Evolutionary conservation across 2,797 vertebrate genomes (phyloP), one percentile per base, ranked within the genome.

Genomic region (Pachyuromys duprasi): DNA sequence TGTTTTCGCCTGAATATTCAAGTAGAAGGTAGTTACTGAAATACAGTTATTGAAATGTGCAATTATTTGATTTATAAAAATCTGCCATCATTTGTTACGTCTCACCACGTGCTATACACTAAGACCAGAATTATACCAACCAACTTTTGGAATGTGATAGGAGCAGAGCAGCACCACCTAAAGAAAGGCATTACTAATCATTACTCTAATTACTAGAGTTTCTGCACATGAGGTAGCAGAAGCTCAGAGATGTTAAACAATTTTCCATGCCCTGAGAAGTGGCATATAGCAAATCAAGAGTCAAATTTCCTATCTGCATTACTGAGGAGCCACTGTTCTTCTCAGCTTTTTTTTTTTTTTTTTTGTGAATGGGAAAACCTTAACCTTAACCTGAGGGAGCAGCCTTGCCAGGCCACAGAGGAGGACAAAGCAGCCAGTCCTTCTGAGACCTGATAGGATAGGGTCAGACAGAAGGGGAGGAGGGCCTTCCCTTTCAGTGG

Each of bases 11-110:
- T 81, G 26, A 22, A 55, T 86, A 67, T 62, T 72, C 63, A 89
- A 28, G 45, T 31, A 76, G 36, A 80, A 84, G 7, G 9, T 62
- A 75, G 22, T 33, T 39, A 60, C 13, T 55, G 33, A 24, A 22
- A 89, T n/a, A 42, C 69, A 55, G n/a, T 1, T 75, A 17, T 53
- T 82, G 49, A 86, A 82, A 75, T 82, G 14, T 76, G 78, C 31
- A 33, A 28, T 93, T 90, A 63, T 33, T 86, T 65, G 1, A 89
- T n/a, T 86, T 31, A 49, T 92, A 60, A 86, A 57, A 78, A 92
- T 90, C 8, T 5, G 1, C 24, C 17, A 28, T 76, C 36, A 67
- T 82, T 91, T 93, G 18, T 67, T 70, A 82, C 45, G 5, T 55
- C 55, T 84, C 57, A 70, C 26, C 45, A 6, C 72, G 28, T 26